Evolutionary conservation across 1,140 invertebrate genomes (phyloP).

Genomic region (Drosophila oshimai): DNA sequence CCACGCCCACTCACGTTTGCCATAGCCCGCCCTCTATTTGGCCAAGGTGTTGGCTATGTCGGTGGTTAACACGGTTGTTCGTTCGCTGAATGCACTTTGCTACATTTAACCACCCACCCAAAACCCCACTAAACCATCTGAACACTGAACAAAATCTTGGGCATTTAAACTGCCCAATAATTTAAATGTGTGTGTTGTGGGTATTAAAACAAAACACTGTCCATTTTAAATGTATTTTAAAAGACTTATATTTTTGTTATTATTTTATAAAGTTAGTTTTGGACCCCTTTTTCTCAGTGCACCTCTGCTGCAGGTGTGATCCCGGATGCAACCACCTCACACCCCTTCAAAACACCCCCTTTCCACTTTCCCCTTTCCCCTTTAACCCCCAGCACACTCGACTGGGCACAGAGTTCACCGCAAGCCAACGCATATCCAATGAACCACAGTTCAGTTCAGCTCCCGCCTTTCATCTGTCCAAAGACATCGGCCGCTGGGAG

Average conservation of each 20-base stretch:
- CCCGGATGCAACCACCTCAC: neutral
- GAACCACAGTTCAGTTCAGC: constrained; percentile 35
- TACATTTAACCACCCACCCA: neutral
- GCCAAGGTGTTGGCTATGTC: constrained; percentile 24
- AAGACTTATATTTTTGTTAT: too few species aligned
- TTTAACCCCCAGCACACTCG: neutral
- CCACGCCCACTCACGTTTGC: neutral
- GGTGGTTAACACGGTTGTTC: constrained; percentile 32
- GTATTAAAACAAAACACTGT: too few species aligned
- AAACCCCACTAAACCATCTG: neutral
- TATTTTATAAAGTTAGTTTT: too few species aligned
- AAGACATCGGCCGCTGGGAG: neutral
- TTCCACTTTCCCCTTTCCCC: too few species aligned
- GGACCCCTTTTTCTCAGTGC: neutral
- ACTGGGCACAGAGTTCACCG: constrained; percentile 12
- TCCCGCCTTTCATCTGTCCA: constrained; percentile 17
- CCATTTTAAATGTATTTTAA: too few species aligned
- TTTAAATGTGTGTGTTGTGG: neutral
- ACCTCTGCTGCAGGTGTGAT: neutral
- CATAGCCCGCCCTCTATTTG: neutral
- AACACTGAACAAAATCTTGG: too few species aligned
- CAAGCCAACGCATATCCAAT: constrained; percentile 51
- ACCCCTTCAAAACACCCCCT: neutral
- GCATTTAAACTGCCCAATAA: neutral
- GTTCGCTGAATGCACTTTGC: constrained; percentile 23